Evolutionary conservation across 2,113 vertebrate genomes (phyloP), one percentile per base, ranked within the genome.

Genomic region (Oxyruncus cristatus): DNA sequence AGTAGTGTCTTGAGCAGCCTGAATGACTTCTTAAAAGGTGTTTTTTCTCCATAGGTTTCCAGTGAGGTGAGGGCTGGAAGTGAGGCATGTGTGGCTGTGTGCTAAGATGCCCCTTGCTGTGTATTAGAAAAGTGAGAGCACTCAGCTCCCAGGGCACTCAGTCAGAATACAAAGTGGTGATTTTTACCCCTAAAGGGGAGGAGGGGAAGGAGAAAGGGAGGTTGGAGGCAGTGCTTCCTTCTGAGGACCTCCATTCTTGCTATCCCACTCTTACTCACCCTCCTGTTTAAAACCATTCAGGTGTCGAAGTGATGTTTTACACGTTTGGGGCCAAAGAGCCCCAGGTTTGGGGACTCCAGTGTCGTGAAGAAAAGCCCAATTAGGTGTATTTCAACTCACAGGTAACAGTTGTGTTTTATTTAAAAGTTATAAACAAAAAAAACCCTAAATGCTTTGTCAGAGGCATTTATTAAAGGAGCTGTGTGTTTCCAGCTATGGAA

Each of bases 361-460:
- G 52, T 62, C 17, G 1, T 84, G 76, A 87, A 82, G 71, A 94
- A 62, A 62, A 58, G 55, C 28, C 8, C 14, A 66, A 6, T 59
- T 59, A 44, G 88, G 79, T 66, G 61, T 9, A 23, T 79, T 66
- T 93, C 77, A 58, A 8, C 66, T 73, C 70, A 52, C 14, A 55
- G 35, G 9, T 37, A 70, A 35, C 5, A 8, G 19, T 15, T 62
- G 27, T 26, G 23, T 18, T 68, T 90, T 71, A 59, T 74, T 85
- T 55, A 0, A 78, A 53, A 79, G 33, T 14, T 88, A 65, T 44
- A 72, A 46, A 2, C 18, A 47, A 82, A 85, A 65, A 12, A 1
- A 21, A n/a, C n/a, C n/a, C 33, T 50, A 94, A 95, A 63, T 89
- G 59, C 66, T 94, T 97, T 96, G 85, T 97, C 81, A 63, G 18